Conservation (phyloP, 2,888 invertebrate genomes). For the Drosophila falleni region DNA sequence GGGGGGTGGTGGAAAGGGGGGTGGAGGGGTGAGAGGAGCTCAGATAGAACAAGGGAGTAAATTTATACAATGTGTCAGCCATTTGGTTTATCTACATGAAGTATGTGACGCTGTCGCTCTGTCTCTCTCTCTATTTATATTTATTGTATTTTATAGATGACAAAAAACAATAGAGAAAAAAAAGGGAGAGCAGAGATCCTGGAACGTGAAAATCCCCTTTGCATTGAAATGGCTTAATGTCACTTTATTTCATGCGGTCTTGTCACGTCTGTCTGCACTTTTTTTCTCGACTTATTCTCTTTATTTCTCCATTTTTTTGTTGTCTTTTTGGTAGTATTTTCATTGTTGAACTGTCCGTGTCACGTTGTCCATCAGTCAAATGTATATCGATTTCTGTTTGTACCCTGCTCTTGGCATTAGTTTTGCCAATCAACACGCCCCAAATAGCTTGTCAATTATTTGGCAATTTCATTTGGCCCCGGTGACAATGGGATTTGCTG, state of each 20-base stretch:
- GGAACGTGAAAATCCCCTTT: conserved; percentile 72
- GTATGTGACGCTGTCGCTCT: conserved; percentile 24
- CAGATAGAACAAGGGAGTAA: conserved; percentile 50
- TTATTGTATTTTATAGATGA: conserved; percentile 33
- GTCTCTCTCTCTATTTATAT: conserved; percentile 9
- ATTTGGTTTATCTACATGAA: conserved; percentile 59
- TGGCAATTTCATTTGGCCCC: conserved; percentile 74
- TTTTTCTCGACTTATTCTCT: conserved; percentile 33
- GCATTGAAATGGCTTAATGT: conserved; percentile 80
- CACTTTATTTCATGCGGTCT: conserved; percentile 78
- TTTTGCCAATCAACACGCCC: conserved; percentile 77
- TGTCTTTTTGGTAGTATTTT: conserved; percentile 1
- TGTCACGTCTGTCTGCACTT: conserved; percentile 72
- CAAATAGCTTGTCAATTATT: conserved; percentile 78
- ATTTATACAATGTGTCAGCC: conserved; percentile 70
- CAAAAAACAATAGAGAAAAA: conserved; percentile 21
- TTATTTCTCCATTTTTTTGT: conserved; percentile 18
- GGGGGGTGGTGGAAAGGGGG: not conserved
- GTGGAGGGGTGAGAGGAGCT: not conserved
- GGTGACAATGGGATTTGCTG: conserved; percentile 76
- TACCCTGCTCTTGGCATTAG: conserved; percentile 66
- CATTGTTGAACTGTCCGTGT: conserved; percentile 39
- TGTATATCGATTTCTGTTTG: conserved; percentile 70
- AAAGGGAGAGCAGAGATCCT: conserved; percentile 34
- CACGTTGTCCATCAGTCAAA: conserved; percentile 75